Evolutionary conservation across 2,888 invertebrate species (phyloP).

Genomic region (Rapana venosa): DNA sequence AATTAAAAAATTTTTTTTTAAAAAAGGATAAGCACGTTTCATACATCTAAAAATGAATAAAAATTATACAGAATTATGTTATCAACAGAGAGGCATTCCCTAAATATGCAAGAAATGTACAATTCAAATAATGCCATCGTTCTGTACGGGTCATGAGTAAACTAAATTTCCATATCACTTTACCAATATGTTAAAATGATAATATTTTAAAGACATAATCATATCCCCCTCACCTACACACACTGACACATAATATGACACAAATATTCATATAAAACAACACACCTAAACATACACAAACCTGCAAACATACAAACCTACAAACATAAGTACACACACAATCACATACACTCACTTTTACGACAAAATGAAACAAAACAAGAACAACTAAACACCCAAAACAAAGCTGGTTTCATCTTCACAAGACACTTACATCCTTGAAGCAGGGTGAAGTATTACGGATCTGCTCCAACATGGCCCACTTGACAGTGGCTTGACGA

Average conservation of each 20-base stretch:
- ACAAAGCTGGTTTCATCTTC: background rate
- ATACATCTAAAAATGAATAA: background rate
- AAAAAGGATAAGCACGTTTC: background rate
- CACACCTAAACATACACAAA: too few relatives aligned
- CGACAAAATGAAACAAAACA: background rate
- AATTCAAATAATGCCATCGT: too few relatives aligned
- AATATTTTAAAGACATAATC: too few relatives aligned
- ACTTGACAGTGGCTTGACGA: slow-evolving; percentile 94
- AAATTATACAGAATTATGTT: background rate
- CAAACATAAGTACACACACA: background rate
- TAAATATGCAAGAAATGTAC: too few relatives aligned
- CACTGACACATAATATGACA: too few relatives aligned
- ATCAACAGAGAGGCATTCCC: background rate
- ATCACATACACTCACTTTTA: background rate
- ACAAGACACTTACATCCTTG: slow-evolving; percentile 60
- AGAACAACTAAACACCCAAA: background rate
- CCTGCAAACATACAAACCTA: too few relatives aligned
- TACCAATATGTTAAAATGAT: too few relatives aligned
- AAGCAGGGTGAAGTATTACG: slow-evolving; percentile 93
- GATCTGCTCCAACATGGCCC: slow-evolving; percentile 97
- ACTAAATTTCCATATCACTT: too few relatives aligned
- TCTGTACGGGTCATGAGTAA: too few relatives aligned
- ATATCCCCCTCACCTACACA: too few relatives aligned
- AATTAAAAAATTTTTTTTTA: background rate
- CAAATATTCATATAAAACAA: too few relatives aligned